phyloP scores from a whole-genome alignment of 1,140 invertebrate genomes.

The Trinorchestia longiramus region DNA sequence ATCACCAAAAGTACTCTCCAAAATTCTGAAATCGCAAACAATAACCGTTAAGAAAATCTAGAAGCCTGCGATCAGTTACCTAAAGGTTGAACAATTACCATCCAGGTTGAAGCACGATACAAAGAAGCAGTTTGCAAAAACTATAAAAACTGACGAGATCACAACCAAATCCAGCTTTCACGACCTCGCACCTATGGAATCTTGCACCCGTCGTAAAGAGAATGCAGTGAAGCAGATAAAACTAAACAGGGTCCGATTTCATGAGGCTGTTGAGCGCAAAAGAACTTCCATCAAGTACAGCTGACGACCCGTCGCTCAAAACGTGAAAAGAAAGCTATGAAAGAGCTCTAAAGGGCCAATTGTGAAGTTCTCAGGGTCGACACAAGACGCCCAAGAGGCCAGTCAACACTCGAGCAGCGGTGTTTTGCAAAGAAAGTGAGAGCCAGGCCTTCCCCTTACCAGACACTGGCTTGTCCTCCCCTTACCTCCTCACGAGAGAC shows the following conservation, averaged over 20 bases:
- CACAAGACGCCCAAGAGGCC: slow-evolving; percentile 2
- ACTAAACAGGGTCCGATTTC: not conserved
- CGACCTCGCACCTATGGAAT: not conserved
- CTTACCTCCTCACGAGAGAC: not conserved
- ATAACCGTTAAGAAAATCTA: not conserved
- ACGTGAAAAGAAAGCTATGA: slow-evolving; percentile 1
- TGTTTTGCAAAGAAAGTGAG: slow-evolving; percentile 30
- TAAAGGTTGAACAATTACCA: not conserved
- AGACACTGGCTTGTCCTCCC: not conserved
- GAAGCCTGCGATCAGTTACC: not conserved
- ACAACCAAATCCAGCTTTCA: not conserved
- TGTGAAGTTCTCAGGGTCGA: slow-evolving; percentile 24
- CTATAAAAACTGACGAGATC: not conserved
- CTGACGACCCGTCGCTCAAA: not conserved
- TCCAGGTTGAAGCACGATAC: not conserved
- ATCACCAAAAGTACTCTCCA: not conserved
- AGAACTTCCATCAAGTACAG: not conserved
- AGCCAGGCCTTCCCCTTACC: not conserved
- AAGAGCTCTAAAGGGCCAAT: slow-evolving; percentile 25
- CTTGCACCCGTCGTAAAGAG: not conserved
- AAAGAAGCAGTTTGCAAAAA: not conserved
- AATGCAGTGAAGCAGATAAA: not conserved
- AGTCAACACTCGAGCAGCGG: slow-evolving; percentile 15
- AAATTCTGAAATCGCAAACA: not conserved
- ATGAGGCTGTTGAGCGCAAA: not conserved